Percentiles rank a stretch among this genome's conserved stretches.
Evolutionary conservation across 64 coral and sea anemone species (phyloP).

Genomic region (Porites lutea): DNA sequence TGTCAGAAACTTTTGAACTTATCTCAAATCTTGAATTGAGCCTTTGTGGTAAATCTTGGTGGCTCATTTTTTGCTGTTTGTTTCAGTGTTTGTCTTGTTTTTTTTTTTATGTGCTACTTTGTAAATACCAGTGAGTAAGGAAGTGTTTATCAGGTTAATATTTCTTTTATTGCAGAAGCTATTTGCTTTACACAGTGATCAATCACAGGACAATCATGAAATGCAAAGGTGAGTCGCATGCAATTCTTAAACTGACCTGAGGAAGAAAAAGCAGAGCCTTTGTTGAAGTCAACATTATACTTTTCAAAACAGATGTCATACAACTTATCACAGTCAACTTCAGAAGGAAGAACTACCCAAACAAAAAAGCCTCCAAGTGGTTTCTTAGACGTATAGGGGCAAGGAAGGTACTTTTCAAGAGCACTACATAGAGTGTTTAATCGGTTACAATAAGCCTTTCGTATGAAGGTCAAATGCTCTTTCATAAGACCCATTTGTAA

Average conservation of each 20-base stretch:
- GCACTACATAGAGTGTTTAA: slow-evolving; percentile 77
- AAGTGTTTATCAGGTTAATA: background rate
- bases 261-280: slow-evolving; percentile 73
- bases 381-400: slow-evolving; percentile 47
- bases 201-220: slow-evolving; percentile 2
- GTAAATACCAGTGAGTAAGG: background rate
- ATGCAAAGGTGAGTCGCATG: slow-evolving; percentile 76
- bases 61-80: too few relatives aligned
- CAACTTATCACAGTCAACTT: slow-evolving; percentile 63
- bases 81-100: too few relatives aligned
- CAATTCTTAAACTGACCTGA: slow-evolving; percentile 80
- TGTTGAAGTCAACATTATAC: slow-evolving; percentile 66
- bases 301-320: slow-evolving; percentile 70
- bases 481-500: slow-evolving; percentile 76
- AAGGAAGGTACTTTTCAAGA: slow-evolving; percentile 77
- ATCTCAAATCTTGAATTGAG: too few relatives aligned
- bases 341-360: slow-evolving; percentile 74
- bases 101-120: background rate
- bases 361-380: slow-evolving; percentile 92
- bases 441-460: slow-evolving; percentile 56
- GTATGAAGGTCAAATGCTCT: slow-evolving; percentile 54
- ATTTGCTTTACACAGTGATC: slow-evolving; percentile 41
- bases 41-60: too few relatives aligned
- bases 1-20: too few relatives aligned
- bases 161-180: slow-evolving; percentile 33